Base-by-base conservation (phyloP, 2,888 invertebrate species). In the Brachycybe producta region DNA sequence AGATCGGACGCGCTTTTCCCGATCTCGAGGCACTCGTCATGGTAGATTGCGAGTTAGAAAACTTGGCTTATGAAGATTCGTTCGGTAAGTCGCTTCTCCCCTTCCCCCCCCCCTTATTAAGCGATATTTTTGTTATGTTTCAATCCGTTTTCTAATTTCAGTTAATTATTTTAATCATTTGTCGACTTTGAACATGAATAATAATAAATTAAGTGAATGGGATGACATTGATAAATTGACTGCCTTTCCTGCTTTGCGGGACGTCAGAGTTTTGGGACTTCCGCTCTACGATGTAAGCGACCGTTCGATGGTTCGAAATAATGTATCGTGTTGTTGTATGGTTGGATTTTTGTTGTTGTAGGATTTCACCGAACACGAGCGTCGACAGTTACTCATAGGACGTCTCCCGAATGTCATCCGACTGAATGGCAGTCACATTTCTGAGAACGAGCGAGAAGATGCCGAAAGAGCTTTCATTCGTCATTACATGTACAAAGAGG, bases 401-500 rank as follows among this genome's bases (percentile, higher is more conserved):
- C 75, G 91, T 55, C 72, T 94, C 54, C 90, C 91, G 34, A 83
- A 81, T 65, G 80, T 92, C 40, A 75, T 78, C 56, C 83, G 83
- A 47, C 70, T 94, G 36, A 94, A 94, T 70, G 92, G 92, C 1
- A 91, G 92, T 51, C 76, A 76, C 13, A 86, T 94, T 58, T 79
- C 80, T 30, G 75, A 74, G 0, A 83, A 84, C 58, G 94, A 94
- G 65, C 74, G 91, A 52, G 90, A 91, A 67, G 84, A 88, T 62
- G 85, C 92, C 13, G 94, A 94, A 66, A 73, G 92, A 53, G 86
- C 90, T 56, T 94, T 92, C 68, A 86, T 94, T 59, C 75, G 94
- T 52, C 81, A 86, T 65, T 92, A 85, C 66, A 84, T 87, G 83
- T 84, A 88, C 64, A 81, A 82, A 61, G 78, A 80, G 51, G 84